These are phyloP conservation scores for Procavia capensis DNA, from an alignment of 2,113 vertebrate genomes.

Conservation along the genomic window DNA sequence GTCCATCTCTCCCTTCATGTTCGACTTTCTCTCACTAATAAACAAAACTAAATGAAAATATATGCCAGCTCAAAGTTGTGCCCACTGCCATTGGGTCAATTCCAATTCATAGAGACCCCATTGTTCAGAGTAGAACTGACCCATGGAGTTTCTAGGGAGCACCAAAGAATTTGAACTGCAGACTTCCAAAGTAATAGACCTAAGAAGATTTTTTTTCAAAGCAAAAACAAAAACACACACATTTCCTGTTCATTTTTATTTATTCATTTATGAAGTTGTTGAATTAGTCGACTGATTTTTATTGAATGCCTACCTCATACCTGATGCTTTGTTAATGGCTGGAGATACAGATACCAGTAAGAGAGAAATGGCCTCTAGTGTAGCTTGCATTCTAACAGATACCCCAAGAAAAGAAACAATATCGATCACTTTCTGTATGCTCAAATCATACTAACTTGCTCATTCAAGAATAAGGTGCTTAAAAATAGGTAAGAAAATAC, in stretches of 20 bases:
- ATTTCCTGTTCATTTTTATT: background rate
- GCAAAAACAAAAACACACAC: background rate
- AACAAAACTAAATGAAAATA: background rate
- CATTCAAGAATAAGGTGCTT: background rate
- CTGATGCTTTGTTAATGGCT: background rate
- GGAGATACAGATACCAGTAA: background rate
- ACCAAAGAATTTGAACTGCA: too few relatives aligned
- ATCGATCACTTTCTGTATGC: background rate
- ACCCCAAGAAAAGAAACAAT: background rate
- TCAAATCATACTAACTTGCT: background rate
- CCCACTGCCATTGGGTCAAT: too few relatives aligned
- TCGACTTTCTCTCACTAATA: background rate
- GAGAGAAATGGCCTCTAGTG: background rate
- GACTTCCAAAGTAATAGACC: background rate
- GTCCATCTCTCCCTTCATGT: background rate
- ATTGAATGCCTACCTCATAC: background rate
- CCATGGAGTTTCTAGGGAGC: too few relatives aligned
- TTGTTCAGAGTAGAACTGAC: too few relatives aligned
- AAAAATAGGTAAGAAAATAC: background rate
- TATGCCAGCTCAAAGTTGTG: background rate
- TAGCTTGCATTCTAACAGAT: background rate
- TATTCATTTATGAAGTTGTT: background rate
- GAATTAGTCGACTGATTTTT: background rate
- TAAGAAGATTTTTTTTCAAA: too few relatives aligned
- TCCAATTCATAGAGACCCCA: too few relatives aligned